These are phyloP conservation scores for Synergus japonicus DNA, from an alignment of 2,888 invertebrate species.

Conservation along the genomic window DNA sequence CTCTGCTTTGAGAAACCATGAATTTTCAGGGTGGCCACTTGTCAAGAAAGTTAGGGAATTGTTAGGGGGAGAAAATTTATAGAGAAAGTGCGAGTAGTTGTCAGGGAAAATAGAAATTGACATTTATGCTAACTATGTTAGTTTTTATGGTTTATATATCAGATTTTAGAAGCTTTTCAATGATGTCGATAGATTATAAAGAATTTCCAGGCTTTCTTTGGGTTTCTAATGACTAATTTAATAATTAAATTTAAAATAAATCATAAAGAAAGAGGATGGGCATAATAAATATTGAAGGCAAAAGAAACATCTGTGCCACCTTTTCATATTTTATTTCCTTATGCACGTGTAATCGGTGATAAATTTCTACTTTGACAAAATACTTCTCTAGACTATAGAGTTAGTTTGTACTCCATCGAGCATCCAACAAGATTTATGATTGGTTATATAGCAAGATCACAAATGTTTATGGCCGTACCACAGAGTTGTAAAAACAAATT, in stretches of 20 bases:
- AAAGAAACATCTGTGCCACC: not conserved
- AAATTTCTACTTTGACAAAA: not conserved
- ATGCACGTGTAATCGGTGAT: not conserved
- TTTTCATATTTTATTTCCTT: not conserved
- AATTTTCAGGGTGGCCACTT: not conserved
- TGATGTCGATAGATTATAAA: too few relatives aligned
- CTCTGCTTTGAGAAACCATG: not conserved
- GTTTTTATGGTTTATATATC: too few relatives aligned
- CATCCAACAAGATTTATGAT: not conserved
- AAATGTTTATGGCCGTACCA: not conserved
- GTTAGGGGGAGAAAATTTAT: too few relatives aligned
- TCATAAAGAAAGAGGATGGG: not conserved
- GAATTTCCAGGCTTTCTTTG: too few relatives aligned
- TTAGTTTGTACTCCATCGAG: not conserved
- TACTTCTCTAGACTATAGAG: conserved; percentile 9
- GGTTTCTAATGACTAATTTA: not conserved
- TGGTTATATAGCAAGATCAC: not conserved
- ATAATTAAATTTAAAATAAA: not conserved
- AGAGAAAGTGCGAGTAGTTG: too few relatives aligned
- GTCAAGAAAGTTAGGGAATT: too few relatives aligned
- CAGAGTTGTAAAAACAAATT: not conserved
- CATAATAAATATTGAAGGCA: not conserved
- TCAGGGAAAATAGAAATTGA: too few relatives aligned
- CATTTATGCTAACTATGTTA: too few relatives aligned
- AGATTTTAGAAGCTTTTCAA: too few relatives aligned